Conservation (phyloP, 2,797 vertebrate genomes). For the Garrulus glandarius region DNA sequence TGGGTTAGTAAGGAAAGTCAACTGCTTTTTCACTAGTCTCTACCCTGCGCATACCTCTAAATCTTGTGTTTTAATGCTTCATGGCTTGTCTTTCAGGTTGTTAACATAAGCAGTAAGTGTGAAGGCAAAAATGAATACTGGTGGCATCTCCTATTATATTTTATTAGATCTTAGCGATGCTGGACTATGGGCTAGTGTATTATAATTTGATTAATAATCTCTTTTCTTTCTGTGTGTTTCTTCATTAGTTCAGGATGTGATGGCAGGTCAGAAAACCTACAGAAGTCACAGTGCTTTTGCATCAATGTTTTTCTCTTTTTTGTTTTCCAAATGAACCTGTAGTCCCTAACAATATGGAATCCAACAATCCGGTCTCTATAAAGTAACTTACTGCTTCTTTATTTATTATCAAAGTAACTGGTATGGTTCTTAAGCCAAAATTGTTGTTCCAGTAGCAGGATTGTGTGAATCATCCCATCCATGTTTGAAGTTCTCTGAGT, state of each 20-base stretch:
- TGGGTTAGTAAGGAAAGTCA: not conserved
- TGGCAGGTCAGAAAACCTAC: not conserved
- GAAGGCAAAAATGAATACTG: not conserved
- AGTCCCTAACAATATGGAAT: not conserved
- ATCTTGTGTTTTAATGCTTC: not conserved
- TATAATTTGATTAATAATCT: not conserved
- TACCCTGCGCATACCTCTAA: not conserved
- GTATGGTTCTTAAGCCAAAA: not conserved
- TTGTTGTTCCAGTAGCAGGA: not conserved
- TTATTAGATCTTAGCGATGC: not conserved
- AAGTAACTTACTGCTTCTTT: not conserved
- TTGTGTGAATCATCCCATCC: not conserved
- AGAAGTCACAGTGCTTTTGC: not conserved
- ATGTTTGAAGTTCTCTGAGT: not conserved
- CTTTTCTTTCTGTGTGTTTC: not conserved
- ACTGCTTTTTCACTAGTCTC: not conserved
- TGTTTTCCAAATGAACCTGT: not conserved
- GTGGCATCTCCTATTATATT: not conserved
- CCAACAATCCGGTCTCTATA: not conserved
- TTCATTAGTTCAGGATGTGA: not conserved
- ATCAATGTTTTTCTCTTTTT: accelerated
- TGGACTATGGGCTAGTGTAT: not conserved
- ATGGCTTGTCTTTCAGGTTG: not conserved
- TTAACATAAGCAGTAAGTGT: not conserved
- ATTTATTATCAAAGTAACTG: not conserved